Conservation (phyloP, 2,797 vertebrate genomes). For the Myotis pilosus region DNA sequence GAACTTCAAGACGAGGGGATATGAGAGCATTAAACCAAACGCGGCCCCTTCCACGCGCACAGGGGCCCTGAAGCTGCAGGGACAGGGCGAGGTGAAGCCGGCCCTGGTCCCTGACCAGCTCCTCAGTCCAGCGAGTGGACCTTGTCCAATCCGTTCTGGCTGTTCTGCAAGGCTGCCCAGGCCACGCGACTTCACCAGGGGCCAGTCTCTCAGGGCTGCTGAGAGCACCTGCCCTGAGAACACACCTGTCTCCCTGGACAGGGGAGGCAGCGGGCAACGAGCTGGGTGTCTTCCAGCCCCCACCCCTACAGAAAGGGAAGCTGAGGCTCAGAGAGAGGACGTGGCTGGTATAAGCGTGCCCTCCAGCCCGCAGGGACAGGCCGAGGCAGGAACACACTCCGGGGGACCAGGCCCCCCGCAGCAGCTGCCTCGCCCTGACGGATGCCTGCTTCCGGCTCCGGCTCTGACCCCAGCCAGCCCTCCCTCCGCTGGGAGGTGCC, state of each 20-base stretch:
- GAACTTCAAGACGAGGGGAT: not conserved
- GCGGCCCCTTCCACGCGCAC: fast-evolving
- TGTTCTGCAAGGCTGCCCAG: not conserved
- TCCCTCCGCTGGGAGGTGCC: too few relatives aligned
- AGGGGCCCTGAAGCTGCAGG: fast-evolving
- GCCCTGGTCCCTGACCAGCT: not conserved
- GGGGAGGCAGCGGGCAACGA: fast-evolving
- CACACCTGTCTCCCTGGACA: too few relatives aligned
- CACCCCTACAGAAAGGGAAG: not conserved
- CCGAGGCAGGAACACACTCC: not conserved
- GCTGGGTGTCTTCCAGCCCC: not conserved
- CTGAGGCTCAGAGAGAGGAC: not conserved
- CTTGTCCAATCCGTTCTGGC: not conserved
- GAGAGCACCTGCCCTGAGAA: not conserved
- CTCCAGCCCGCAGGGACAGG: not conserved
- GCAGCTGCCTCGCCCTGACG: fast-evolving
- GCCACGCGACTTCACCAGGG: not conserved
- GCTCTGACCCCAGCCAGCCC: not conserved
- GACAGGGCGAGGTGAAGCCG: fast-evolving
- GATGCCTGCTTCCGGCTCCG: not conserved
- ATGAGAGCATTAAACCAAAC: not conserved
- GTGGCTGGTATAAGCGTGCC: not conserved
- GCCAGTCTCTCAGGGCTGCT: not conserved
- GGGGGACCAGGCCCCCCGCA: not conserved
- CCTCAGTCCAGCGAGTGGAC: not conserved